Percentiles rank a stretch among this genome's conserved stretches.
These are phyloP conservation scores for Hyppa rectilinea DNA, from an alignment of 2,888 invertebrate species.

Conservation along the genomic window DNA sequence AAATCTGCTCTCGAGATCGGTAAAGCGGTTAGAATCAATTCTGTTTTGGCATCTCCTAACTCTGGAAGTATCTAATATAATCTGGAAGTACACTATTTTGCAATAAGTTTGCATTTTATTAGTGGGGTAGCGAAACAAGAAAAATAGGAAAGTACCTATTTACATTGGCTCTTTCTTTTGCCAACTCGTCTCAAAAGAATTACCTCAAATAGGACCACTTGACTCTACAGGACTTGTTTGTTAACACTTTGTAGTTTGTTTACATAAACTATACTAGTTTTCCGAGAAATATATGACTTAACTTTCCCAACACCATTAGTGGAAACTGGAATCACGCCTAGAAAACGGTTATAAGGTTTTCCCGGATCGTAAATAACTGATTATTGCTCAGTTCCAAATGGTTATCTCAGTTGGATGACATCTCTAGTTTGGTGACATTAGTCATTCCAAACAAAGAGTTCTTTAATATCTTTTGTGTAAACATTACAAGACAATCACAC, in stretches of 20 bases:
- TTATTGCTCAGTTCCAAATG: conserved; percentile 1
- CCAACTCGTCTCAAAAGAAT: neutral
- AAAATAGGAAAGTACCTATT: neutral
- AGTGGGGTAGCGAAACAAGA: neutral
- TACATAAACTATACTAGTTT: conserved; percentile 7
- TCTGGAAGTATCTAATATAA: no score
- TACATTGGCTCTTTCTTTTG: neutral
- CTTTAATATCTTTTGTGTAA: conserved; percentile 25
- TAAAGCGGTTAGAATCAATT: conserved; percentile 19
- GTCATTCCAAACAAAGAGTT: conserved; percentile 20
- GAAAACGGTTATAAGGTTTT: conserved; percentile 13
- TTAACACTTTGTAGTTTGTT: neutral
- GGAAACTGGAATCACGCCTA: neutral
- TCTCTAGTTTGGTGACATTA: conserved; percentile 30
- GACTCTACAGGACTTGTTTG: neutral
- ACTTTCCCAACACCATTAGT: conserved; percentile 29
- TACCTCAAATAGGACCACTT: neutral
- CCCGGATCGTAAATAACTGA: conserved; percentile 1
- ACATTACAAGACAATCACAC: conserved; percentile 18
- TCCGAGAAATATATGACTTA: conserved; percentile 1
- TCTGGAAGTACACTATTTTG: neutral
- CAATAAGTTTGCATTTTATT: neutral
- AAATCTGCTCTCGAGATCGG: neutral
- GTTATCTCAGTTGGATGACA: neutral
- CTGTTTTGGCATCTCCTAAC: conserved; percentile 2